Evolutionary conservation across 2,888 invertebrate species (phyloP), one percentile per base, ranked within the genome.

Genomic region (Cataglyphis altisquamis): DNA sequence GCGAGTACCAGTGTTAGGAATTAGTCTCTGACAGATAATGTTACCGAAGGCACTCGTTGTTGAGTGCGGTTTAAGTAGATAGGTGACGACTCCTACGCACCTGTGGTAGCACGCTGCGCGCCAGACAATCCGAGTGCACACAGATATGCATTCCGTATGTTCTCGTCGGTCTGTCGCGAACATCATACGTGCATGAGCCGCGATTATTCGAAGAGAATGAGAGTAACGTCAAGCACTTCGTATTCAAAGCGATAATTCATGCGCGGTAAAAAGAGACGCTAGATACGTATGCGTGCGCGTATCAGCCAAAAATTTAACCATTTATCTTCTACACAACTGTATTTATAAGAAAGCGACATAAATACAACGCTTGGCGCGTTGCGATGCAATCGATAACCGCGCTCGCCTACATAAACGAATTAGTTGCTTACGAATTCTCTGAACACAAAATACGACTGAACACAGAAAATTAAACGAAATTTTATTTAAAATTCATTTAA

Each of bases 121-220:
- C 77, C 87, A 84, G 80, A 84, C 82, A 75, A 68, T 88, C 82
- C 87, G 70, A 60, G 52, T 81, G 45, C 63, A 57, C 82, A 55
- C 72, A 73, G 41, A 52, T 55, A 55, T 74, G 73, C 82, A 41
- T 72, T 81, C 82, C 67, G 39, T 68, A 57, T 55, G 81, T 45
- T 64, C 67, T 68, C 75, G 66, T 32, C 81, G 55, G 63, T 72
- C n/a, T 62, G 39, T 72, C 73, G 36, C 75, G 80, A 82, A 25
- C 68, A 12, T 9, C 86, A 88, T 85, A 87, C 90, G 87, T 84
- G 88, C 90, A 92, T 89, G 90, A 91, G 84, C 64, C 81, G 86
- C 86, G 86, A 91, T 91, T 89, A 88, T 91, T 90, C 90, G 84
- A 85, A 25, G 84, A 82, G 87, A 85, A 92, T 88, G 88, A 91